These are phyloP conservation scores for Chondrilla cf. caribensis DNA, from an alignment of 37 sponge, comb jelly and placozoan species.

Conservation along the genomic window DNA sequence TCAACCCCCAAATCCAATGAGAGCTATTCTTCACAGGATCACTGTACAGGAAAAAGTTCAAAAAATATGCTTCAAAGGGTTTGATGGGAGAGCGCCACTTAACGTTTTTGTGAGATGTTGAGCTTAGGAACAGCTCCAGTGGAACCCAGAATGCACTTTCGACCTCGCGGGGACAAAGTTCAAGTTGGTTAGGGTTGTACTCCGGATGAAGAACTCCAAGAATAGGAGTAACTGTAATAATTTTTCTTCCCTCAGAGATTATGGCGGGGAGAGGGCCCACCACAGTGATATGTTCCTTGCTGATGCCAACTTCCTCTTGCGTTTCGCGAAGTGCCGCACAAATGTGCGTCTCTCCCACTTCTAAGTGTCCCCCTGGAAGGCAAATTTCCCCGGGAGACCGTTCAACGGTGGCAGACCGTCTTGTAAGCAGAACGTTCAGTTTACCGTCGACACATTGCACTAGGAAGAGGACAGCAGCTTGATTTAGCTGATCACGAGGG, in stretches of 20 bases:
- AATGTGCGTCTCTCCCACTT: constrained; percentile 12
- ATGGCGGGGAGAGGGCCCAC: constrained; percentile 33
- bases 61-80: background rate
- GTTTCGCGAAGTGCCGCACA: constrained; percentile 69
- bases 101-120: background rate
- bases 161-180: constrained; percentile 46
- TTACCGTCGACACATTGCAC: background rate
- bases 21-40: background rate
- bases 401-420: constrained; percentile 17
- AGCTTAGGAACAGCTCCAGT: constrained; percentile 24
- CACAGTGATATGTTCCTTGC: constrained; percentile 9
- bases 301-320: constrained; percentile 54
- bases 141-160: constrained; percentile 52
- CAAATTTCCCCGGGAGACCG: constrained; percentile 44
- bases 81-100: background rate
- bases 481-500: background rate
- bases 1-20: constrained; percentile 45
- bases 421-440: constrained; percentile 42
- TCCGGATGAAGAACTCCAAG: background rate
- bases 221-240: constrained; percentile 25
- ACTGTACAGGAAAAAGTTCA: background rate
- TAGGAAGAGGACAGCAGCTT: constrained; percentile 55
- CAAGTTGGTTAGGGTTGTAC: background rate
- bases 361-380: constrained; percentile 62
- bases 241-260: background rate